A percentile compares a stretch with the other conserved stretches of the same genome.
These are phyloP conservation scores for Allolobophora icterica DNA, from an alignment of 2,888 invertebrate species.

Conservation along the genomic window DNA sequence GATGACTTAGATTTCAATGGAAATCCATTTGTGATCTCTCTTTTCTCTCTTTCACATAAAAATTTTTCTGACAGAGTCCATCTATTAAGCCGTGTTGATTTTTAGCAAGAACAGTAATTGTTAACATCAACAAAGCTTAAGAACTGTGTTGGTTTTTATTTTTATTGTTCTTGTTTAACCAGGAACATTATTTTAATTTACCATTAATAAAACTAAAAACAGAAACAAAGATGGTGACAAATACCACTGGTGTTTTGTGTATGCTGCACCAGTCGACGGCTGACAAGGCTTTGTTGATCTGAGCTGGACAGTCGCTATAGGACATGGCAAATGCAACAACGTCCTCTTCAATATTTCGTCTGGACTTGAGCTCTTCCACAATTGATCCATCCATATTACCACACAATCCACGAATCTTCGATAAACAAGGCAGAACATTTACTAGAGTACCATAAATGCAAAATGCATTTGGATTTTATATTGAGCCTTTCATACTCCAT, in stretches of 20 bases:
- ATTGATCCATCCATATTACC: slow-evolving; percentile 71
- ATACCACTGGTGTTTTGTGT: not conserved
- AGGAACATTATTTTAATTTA: too few relatives aligned
- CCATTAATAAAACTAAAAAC: too few relatives aligned
- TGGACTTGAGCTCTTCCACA: slow-evolving; percentile 40
- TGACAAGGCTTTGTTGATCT: slow-evolving; percentile 22
- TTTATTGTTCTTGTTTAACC: too few relatives aligned
- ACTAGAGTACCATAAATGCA: not conserved
- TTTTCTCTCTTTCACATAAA: not conserved
- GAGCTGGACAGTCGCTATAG: slow-evolving; percentile 25
- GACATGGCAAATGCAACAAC: slow-evolving; percentile 41
- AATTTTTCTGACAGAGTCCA: not conserved
- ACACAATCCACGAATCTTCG: slow-evolving; percentile 76
- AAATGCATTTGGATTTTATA: not conserved
- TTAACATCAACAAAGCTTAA: too few relatives aligned
- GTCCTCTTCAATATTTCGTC: slow-evolving; percentile 38
- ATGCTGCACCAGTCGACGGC: slow-evolving; percentile 21
- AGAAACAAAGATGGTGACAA: not conserved
- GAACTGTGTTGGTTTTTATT: too few relatives aligned
- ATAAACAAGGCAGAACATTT: slow-evolving; percentile 29
- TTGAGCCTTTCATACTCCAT: too few relatives aligned
- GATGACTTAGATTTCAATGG: too few relatives aligned
- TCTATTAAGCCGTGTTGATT: too few relatives aligned
- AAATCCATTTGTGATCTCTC: too few relatives aligned
- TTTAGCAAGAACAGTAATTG: too few relatives aligned